Conservation (phyloP, 2,797 vertebrate genomes). For the Catamblyrhynchus diadema region DNA sequence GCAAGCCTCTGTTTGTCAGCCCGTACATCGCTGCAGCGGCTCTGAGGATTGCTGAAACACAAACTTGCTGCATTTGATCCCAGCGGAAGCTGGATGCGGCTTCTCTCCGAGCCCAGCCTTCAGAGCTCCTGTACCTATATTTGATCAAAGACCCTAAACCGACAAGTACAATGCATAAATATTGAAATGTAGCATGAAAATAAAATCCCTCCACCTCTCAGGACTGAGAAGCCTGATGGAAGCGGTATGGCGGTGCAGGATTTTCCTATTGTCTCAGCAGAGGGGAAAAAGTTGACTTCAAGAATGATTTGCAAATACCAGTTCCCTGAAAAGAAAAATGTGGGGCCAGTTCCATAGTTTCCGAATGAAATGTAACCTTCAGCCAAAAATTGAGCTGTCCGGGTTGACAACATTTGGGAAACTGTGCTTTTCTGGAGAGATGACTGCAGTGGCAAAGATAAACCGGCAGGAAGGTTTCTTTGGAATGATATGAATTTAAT, state of each 20-base stretch:
- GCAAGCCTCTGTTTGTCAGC: neutral
- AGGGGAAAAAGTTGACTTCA: conserved; percentile 59
- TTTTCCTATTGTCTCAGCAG: conserved; percentile 71
- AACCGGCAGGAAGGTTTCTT: conserved; percentile 81
- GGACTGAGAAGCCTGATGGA: neutral
- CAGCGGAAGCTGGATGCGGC: conserved; percentile 3
- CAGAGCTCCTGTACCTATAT: neutral
- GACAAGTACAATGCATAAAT: neutral
- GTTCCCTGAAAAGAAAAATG: conserved; percentile 61
- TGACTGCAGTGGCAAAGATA: conserved; percentile 76
- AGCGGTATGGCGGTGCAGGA: neutral
- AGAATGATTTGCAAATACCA: conserved; percentile 62
- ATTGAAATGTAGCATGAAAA: neutral
- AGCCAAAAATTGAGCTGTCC: conserved; percentile 70
- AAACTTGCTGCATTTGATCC: conserved; percentile 34
- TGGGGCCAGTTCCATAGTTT: conserved; percentile 49
- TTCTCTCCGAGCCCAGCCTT: neutral
- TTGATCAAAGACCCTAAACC: neutral
- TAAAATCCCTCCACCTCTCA: neutral
- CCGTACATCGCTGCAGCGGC: neutral
- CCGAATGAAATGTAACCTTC: conserved; percentile 64
- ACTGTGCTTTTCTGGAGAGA: conserved; percentile 70
- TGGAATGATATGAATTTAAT: conserved; percentile 83
- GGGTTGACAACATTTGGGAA: conserved; percentile 74
- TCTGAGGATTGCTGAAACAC: conserved; percentile 34